These are phyloP conservation scores for Microctonus brassicae DNA, from an alignment of 2,888 invertebrate species.

Conservation along the genomic window DNA sequence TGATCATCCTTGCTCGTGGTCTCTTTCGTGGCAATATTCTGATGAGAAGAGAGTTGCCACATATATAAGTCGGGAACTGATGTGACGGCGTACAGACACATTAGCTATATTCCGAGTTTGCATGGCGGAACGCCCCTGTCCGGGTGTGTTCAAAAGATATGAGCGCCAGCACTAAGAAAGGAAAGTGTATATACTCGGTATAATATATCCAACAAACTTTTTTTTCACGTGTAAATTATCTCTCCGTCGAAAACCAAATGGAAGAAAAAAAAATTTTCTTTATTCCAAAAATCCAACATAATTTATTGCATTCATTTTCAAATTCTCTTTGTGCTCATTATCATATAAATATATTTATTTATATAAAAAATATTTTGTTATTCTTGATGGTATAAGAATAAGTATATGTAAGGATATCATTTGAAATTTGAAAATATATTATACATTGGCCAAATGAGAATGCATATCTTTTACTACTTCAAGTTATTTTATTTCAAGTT, in stretches of 20 bases:
- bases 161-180: slow-evolving; percentile 15
- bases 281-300: background rate
- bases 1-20: slow-evolving; percentile 5
- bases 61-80: slow-evolving; percentile 42
- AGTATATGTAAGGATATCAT: background rate
- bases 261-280: slow-evolving; percentile 5
- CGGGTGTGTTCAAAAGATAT: slow-evolving; percentile 43
- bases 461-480: too few relatives aligned
- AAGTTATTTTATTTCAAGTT: slow-evolving; percentile 47
- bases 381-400: too few relatives aligned
- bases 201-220: background rate
- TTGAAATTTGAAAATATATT: background rate
- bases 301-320: background rate
- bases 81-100: slow-evolving; percentile 55
- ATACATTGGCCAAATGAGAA: background rate
- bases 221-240: slow-evolving; percentile 19
- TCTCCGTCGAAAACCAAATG: slow-evolving; percentile 16
- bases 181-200: slow-evolving; percentile 7
- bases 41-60: slow-evolving; percentile 28
- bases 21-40: slow-evolving; percentile 40
- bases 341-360: background rate
- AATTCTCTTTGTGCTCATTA: background rate
- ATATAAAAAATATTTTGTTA: too few relatives aligned
- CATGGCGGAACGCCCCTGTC: slow-evolving; percentile 69
- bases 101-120: slow-evolving; percentile 67